These are phyloP conservation scores for Yponomeuta plumbellus DNA, from an alignment of 2,888 invertebrate species.

Conservation along the genomic window DNA sequence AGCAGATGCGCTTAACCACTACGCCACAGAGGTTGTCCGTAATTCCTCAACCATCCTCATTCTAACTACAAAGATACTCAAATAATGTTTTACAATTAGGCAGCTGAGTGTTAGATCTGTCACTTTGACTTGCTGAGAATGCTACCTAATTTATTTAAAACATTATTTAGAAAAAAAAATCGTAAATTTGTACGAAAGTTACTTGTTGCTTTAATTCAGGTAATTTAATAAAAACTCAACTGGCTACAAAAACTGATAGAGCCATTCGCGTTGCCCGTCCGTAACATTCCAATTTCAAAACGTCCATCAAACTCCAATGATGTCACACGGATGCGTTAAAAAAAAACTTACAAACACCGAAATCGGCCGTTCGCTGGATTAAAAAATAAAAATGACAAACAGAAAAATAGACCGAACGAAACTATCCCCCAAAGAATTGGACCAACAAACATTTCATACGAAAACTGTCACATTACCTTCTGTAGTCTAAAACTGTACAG, in stretches of 20 bases:
- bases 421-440: neutral
- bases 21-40: too few relatives aligned
- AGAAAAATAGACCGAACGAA: slow-evolving; percentile 40
- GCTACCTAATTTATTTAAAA: too few relatives aligned
- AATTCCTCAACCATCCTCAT: too few relatives aligned
- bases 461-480: slow-evolving; percentile 69
- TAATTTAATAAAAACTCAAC: too few relatives aligned
- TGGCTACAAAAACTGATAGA: neutral
- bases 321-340: neutral
- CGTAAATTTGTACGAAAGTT: too few relatives aligned
- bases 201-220: too few relatives aligned
- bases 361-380: slow-evolving; percentile 47
- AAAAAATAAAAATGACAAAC: slow-evolving; percentile 62
- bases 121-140: too few relatives aligned
- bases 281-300: slow-evolving; percentile 14
- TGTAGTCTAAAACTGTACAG: slow-evolving; percentile 36
- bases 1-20: too few relatives aligned
- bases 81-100: too few relatives aligned
- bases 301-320: slow-evolving; percentile 10
- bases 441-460: slow-evolving; percentile 68
- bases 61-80: too few relatives aligned
- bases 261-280: neutral
- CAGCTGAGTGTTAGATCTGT: too few relatives aligned
- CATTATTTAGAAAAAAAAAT: too few relatives aligned
- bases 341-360: neutral